phyloP scores from a whole-genome alignment of 2,888 invertebrate species.

The Iphiclides podalirius region DNA sequence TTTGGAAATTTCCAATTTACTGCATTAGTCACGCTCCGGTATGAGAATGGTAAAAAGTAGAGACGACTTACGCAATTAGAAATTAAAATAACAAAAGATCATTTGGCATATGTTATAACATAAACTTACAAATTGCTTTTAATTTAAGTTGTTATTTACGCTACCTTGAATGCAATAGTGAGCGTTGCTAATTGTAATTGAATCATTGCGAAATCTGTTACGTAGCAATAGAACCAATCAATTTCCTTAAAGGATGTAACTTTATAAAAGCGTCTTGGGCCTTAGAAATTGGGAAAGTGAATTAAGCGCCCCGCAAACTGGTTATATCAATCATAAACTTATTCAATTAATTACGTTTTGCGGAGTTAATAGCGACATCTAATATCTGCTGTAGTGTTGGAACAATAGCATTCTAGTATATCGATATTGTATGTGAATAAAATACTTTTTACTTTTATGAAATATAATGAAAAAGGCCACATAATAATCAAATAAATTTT shows the following conservation, averaged over 20 bases:
- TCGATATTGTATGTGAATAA: constrained; percentile 25
- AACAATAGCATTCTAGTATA: constrained; percentile 13
- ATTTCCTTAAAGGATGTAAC: constrained; percentile 71
- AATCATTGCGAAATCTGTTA: constrained; percentile 66
- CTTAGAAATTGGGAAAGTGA: constrained; percentile 76
- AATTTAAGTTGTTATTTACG: constrained; percentile 49
- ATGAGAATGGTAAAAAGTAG: neutral
- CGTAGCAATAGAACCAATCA: constrained; percentile 65
- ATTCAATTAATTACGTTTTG: constrained; percentile 81
- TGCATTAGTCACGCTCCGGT: constrained; percentile 10
- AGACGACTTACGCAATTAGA: constrained; percentile 10
- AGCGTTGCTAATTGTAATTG: constrained; percentile 47
- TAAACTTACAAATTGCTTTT: constrained; percentile 33
- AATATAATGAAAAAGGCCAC: no score
- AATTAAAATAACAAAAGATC: constrained; percentile 9
- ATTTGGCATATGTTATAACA: constrained; percentile 16
- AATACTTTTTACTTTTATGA: no score
- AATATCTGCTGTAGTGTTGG: constrained; percentile 66
- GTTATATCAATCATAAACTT: constrained; percentile 81
- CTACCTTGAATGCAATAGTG: constrained; percentile 40
- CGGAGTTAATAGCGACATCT: constrained; percentile 81
- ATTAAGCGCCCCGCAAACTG: constrained; percentile 78
- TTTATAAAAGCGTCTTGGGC: constrained; percentile 66
- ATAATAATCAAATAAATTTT: no score
- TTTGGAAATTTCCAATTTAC: constrained; percentile 20